Percentiles rank a stretch among this genome's conserved stretches.
Evolutionary conservation across 2,797 vertebrate species (phyloP).

Genomic region (Pipistrellus pygmaeus): DNA sequence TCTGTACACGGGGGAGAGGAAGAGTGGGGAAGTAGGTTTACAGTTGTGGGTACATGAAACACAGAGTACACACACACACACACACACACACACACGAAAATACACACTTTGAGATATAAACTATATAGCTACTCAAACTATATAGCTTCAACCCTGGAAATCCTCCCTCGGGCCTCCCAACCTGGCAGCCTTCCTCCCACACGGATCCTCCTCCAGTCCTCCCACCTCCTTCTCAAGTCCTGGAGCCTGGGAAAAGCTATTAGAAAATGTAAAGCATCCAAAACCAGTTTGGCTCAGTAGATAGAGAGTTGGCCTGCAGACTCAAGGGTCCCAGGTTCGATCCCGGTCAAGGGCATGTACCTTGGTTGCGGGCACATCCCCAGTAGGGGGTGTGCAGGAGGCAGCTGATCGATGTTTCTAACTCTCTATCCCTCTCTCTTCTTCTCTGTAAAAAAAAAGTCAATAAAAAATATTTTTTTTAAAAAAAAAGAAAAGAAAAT

Average conservation of each 20-base stretch:
- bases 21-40: background rate
- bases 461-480: no score
- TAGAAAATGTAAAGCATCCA: background rate
- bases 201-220: background rate
- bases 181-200: background rate
- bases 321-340: no score
- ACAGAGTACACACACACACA: background rate
- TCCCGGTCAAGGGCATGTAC: no score
- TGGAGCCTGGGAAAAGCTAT: background rate
- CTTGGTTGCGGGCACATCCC: no score
- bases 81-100: background rate
- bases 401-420: no score
- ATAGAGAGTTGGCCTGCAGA: no score
- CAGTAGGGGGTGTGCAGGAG: no score
- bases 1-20: background rate
- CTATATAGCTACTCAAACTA: background rate
- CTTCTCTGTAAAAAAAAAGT: no score
- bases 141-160: background rate
- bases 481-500: background rate
- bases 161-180: background rate
- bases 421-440: no score
- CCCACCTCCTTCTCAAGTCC: background rate
- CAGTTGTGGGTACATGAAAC: background rate
- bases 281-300: no score
- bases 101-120: background rate